Percentiles rank a stretch among this genome's conserved stretches.
Conservation (phyloP, 1,140 invertebrate species). For the Drosophila erecta region DNA sequence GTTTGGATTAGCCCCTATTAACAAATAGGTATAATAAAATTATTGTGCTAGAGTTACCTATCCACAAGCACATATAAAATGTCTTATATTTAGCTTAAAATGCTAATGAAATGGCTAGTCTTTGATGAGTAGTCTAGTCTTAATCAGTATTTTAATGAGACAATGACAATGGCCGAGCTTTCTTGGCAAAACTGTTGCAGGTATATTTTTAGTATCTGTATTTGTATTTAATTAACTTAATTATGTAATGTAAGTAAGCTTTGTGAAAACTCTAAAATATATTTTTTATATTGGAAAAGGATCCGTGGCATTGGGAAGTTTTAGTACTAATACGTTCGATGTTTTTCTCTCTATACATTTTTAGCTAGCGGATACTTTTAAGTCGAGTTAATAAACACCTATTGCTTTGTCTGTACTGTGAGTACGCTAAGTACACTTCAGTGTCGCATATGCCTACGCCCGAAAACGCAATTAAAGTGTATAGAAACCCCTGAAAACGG, state of each 20-base stretch:
- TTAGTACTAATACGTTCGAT: too few relatives aligned
- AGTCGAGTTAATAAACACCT: too few relatives aligned
- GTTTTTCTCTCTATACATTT: too few relatives aligned
- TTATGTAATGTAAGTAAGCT: too few relatives aligned
- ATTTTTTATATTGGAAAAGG: too few relatives aligned
- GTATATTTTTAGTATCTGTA: too few relatives aligned
- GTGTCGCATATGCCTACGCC: constrained; percentile 42
- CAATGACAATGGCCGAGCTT: not conserved
- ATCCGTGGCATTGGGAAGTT: too few relatives aligned
- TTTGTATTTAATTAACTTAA: too few relatives aligned
- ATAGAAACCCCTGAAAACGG: constrained; percentile 19
- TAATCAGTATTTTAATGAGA: not conserved
- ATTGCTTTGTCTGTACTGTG: not conserved
- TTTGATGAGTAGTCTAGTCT: not conserved
- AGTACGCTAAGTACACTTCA: constrained; percentile 38
- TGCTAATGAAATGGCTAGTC: not conserved
- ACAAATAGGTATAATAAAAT: not conserved
- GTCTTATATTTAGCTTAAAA: not conserved
- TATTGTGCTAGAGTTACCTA: not conserved
- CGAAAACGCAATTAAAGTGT: constrained; percentile 23
- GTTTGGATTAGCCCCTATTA: not conserved
- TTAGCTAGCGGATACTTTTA: too few relatives aligned
- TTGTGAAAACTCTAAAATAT: too few relatives aligned
- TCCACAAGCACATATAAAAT: not conserved
- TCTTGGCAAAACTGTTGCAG: too few relatives aligned